These are phyloP conservation scores for Heteromurus nitidus DNA, from an alignment of 2,888 invertebrate genomes.

Conservation along the genomic window DNA sequence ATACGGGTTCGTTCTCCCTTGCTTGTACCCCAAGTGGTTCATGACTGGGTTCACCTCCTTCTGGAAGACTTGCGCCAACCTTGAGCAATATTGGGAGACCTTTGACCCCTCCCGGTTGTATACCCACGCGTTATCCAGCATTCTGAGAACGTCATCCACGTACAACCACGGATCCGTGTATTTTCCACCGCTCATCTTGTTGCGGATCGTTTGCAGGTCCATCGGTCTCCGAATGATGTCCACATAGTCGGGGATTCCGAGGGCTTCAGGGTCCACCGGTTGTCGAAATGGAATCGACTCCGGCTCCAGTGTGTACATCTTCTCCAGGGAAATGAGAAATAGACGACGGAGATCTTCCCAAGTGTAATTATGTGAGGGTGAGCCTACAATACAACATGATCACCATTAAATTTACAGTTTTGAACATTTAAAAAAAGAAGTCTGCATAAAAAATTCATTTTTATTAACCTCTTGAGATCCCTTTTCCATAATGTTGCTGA, in stretches of 20 bases:
- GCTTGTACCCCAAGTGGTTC: slow-evolving; percentile 43
- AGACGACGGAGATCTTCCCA: slow-evolving; percentile 43
- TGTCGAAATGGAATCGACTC: slow-evolving; percentile 55
- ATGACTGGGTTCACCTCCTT: slow-evolving; percentile 48
- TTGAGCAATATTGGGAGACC: slow-evolving; percentile 35
- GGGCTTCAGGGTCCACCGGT: slow-evolving; percentile 44
- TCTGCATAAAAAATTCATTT: background rate
- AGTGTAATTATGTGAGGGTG: slow-evolving; percentile 16
- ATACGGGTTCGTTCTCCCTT: slow-evolving; percentile 47
- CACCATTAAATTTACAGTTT: background rate
- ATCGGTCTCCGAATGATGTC: slow-evolving; percentile 54
- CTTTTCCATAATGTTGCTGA: background rate
- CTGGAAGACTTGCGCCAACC: slow-evolving; percentile 35
- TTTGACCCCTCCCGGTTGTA: slow-evolving; percentile 45
- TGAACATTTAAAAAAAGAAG: background rate
- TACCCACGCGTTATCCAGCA: slow-evolving; percentile 54
- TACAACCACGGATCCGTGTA: slow-evolving; percentile 43
- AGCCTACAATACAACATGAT: background rate
- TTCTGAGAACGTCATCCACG: slow-evolving; percentile 50
- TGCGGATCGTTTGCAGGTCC: slow-evolving; percentile 52
- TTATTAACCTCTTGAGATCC: background rate
- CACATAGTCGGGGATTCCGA: slow-evolving; percentile 51
- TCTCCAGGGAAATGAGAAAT: slow-evolving; percentile 47
- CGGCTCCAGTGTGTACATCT: slow-evolving; percentile 49
- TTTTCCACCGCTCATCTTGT: slow-evolving; percentile 38